phyloP scores from a whole-genome alignment of 53 echinoderm and acorn worm genomes.

The Echinometra lucunter region DNA sequence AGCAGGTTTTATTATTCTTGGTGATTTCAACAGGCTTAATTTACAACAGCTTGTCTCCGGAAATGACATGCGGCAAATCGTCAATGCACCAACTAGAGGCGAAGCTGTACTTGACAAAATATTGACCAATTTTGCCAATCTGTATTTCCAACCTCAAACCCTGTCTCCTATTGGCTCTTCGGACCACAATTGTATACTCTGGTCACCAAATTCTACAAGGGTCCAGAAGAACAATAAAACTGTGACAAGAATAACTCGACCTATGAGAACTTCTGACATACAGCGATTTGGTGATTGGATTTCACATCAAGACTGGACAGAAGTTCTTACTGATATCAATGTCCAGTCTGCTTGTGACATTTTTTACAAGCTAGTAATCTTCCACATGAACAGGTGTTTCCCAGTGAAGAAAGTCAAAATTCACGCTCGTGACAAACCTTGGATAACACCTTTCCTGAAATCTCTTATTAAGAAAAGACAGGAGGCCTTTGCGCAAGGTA shows the following conservation, averaged over 20 bases:
- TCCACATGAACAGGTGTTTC: neutral
- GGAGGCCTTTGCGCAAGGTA: neutral
- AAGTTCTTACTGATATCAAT: neutral
- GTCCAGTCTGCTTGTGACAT: neutral
- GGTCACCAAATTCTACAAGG: too few relatives aligned
- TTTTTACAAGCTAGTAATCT: neutral
- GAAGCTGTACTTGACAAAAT: too few relatives aligned
- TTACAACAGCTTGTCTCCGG: neutral
- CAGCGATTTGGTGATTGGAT: too few relatives aligned
- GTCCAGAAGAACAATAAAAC: too few relatives aligned
- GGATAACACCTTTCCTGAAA: neutral
- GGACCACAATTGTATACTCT: too few relatives aligned
- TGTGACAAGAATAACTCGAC: too few relatives aligned
- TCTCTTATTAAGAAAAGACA: neutral
- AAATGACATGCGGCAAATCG: too few relatives aligned
- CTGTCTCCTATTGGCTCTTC: too few relatives aligned
- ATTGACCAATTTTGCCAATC: too few relatives aligned
- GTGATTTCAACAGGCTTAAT: neutral
- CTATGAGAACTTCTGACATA: too few relatives aligned
- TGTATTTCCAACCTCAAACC: too few relatives aligned
- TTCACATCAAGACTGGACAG: neutral
- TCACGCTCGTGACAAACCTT: neutral
- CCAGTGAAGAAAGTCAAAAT: neutral
- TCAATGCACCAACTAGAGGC: too few relatives aligned
- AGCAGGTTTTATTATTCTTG: neutral